phyloP scores from a whole-genome alignment of 2,888 invertebrate species.

The Papilio demoleus region DNA sequence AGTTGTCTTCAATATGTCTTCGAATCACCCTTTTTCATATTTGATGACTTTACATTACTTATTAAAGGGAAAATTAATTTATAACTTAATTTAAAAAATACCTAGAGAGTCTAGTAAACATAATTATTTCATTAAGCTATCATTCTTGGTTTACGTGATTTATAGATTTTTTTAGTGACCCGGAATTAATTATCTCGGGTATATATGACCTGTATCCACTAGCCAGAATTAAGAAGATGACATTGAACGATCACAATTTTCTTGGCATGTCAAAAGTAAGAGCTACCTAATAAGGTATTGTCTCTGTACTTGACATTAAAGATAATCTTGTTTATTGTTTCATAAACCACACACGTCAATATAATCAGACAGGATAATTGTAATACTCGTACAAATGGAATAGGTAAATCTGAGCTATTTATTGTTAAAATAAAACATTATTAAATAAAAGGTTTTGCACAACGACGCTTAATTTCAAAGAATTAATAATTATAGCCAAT shows the following conservation, averaged over 20 bases:
- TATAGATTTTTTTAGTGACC: too few relatives aligned
- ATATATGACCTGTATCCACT: neutral
- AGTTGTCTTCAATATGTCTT: neutral
- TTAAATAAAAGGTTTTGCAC: neutral
- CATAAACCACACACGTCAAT: neutral
- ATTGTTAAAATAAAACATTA: conserved; percentile 8
- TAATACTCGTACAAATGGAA: neutral
- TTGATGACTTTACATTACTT: too few relatives aligned
- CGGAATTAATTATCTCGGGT: too few relatives aligned
- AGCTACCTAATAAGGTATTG: conserved; percentile 11
- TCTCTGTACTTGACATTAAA: conserved; percentile 32
- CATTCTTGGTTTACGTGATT: too few relatives aligned
- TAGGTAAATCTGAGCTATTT: conserved; percentile 8
- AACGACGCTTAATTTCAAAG: conserved; percentile 6
- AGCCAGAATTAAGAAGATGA: conserved; percentile 7
- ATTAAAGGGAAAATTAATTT: too few relatives aligned
- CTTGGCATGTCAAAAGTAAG: conserved; percentile 23
- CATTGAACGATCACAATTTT: conserved; percentile 1
- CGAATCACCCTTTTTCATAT: too few relatives aligned
- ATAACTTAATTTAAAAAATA: too few relatives aligned
- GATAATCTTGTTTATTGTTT: conserved; percentile 8
- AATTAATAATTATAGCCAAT: neutral
- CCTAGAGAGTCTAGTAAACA: too few relatives aligned
- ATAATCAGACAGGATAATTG: conserved; percentile 24
- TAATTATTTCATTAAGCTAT: too few relatives aligned